Conservation (phyloP, 2,113 vertebrate species). For the Natator depressus region DNA sequence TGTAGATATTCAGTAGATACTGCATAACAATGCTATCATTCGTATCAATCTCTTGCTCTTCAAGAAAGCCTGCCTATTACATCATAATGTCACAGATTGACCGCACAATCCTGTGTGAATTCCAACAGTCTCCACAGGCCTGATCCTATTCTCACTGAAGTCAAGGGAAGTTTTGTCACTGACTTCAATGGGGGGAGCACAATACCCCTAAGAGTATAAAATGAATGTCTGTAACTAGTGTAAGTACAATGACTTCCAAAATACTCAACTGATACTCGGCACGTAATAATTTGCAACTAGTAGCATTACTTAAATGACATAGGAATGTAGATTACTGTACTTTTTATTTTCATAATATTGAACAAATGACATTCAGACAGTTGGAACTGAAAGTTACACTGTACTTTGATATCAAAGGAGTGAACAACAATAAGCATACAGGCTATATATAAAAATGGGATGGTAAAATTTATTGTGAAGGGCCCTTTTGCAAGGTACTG, state of each 20-base stretch:
- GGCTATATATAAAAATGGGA: not conserved
- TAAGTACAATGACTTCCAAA: not conserved
- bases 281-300: not conserved
- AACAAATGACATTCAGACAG: not conserved
- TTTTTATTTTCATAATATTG: not conserved
- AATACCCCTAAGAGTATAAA: not conserved
- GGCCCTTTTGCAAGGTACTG: not conserved
- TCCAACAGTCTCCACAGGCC: not conserved
- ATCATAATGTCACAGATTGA: not conserved
- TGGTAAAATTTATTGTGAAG: conserved; percentile 54
- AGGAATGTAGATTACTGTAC: not conserved
- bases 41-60: not conserved
- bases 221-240: not conserved
- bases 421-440: not conserved
- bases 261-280: not conserved
- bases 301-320: not conserved
- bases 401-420: not conserved
- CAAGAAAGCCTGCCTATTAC: not conserved
- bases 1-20: not conserved
- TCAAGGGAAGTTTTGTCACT: not conserved
- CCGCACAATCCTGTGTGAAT: not conserved
- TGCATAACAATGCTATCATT: not conserved
- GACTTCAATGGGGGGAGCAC: not conserved
- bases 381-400: not conserved
- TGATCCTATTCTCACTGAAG: not conserved